A percentile compares a stretch with the other conserved stretches of the same genome.
Evolutionary conservation across 1,140 invertebrate species (phyloP).

Genomic region (Aphelinus certus): DNA sequence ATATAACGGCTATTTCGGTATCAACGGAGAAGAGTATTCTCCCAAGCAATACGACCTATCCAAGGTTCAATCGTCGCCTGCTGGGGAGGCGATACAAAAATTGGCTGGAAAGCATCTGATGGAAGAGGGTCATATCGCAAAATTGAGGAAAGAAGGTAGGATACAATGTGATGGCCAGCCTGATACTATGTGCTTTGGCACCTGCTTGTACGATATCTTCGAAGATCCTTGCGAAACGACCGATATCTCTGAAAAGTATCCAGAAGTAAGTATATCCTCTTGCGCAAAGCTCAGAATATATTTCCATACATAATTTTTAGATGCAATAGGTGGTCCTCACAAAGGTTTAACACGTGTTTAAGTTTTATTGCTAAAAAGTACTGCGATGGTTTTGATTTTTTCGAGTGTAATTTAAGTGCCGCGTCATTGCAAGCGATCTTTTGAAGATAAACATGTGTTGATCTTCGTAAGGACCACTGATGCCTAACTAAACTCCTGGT

Average conservation of each 20-base stretch:
- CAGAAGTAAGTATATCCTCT: not conserved
- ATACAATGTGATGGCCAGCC: not conserved
- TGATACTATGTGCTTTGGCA: not conserved
- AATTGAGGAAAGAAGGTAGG: constrained; percentile 11
- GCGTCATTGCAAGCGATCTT: no score
- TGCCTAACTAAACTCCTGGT: no score
- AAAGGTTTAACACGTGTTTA: no score
- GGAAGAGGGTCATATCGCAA: not conserved
- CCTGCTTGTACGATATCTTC: constrained; percentile 17
- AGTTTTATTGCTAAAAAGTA: no score
- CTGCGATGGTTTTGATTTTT: no score
- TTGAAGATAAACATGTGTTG: no score
- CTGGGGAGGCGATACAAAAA: not conserved
- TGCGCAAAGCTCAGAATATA: no score
- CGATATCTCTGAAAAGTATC: constrained; percentile 5
- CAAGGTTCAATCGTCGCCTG: not conserved
- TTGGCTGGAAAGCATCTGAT: not conserved
- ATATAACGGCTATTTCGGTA: not conserved
- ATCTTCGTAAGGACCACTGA: no score
- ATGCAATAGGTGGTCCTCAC: no score
- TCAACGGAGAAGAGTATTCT: not conserved
- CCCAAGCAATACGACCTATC: constrained; percentile 14
- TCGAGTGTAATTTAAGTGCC: no score
- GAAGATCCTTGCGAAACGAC: constrained; percentile 25
- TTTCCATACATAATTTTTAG: no score